Evolutionary conservation across 2,888 invertebrate species (phyloP), one percentile per base, ranked within the genome.

Genomic region (Leptarthrus brevirostris): DNA sequence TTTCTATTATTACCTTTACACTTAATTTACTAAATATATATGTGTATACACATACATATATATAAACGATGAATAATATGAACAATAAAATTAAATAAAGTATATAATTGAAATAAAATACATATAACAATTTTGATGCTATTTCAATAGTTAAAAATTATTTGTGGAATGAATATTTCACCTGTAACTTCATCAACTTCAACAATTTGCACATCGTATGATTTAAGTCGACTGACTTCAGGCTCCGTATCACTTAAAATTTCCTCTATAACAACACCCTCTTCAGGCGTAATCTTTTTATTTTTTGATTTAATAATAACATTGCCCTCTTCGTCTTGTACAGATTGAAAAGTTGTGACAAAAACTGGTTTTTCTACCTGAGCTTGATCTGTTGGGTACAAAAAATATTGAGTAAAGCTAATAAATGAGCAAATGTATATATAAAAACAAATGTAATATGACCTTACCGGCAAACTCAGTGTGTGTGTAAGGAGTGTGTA

Each of bases 331-430:
- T 85, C 83, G 74, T 81, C 82, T 80, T 82, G 82, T 79, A 81
- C 80, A 73, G 85, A 83, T 79, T 84, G 84, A 77, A 86, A 86
- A 77, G 86, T 83, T 77, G 82, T 83, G 76, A 85, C 82, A 78
- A 83, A 83, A 72, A 82, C 80, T 74, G 85, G 83, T 78, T 83
- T 83, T 81, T 84, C 83, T 78, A 81, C 80, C 76, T 82, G 79
- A 79, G 81, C 79, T 82, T 76, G 56, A 71, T 72, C 77, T 70
- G 77, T 72, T 75, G 70, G 76, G 75, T 34, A 77, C 14, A 70
- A 69, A 34, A 12, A 54, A 18, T 71, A 24, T 56, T 64, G n/a
- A 26, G 69, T 54, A 58, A 53, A 40, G 20, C 16, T 22, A n/a
- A 53, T 44, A 22, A 61, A 61, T 30, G 36, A 66, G 12, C 22